Conservation (phyloP, 2,113 vertebrate genomes). For the Apaloderma vittatum region DNA sequence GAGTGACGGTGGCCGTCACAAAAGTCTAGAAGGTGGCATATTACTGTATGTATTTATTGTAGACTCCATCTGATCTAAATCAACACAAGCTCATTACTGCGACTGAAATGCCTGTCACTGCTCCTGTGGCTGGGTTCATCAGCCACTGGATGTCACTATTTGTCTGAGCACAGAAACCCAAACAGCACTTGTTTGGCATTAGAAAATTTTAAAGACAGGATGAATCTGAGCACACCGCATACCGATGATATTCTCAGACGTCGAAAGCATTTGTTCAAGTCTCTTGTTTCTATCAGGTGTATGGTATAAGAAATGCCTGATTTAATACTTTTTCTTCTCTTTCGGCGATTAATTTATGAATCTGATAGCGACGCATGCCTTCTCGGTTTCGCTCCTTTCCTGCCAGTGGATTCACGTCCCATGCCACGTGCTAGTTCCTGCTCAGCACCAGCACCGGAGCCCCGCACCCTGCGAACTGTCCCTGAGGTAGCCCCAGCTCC, state of each 20-base stretch:
- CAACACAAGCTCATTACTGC: neutral
- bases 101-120: neutral
- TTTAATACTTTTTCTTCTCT: neutral
- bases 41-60: accelerated
- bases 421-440: neutral
- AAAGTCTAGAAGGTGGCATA: neutral
- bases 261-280: neutral
- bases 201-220: neutral
- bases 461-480: accelerated
- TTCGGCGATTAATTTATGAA: neutral
- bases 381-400: neutral
- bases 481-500: neutral
- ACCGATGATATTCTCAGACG: neutral
- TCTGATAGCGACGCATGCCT: neutral
- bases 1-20: neutral
- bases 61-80: neutral
- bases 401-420: neutral
- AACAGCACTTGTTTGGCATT: conserved; percentile 38
- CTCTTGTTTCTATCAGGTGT: neutral
- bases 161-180: neutral
- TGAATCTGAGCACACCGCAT: neutral
- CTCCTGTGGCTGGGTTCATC: neutral
- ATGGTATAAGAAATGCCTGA: neutral
- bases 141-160: conserved; percentile 72
- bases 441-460: neutral